These are phyloP conservation scores for Gallinago nigripennis DNA, from an alignment of 2,797 vertebrate species.

Conservation along the genomic window DNA sequence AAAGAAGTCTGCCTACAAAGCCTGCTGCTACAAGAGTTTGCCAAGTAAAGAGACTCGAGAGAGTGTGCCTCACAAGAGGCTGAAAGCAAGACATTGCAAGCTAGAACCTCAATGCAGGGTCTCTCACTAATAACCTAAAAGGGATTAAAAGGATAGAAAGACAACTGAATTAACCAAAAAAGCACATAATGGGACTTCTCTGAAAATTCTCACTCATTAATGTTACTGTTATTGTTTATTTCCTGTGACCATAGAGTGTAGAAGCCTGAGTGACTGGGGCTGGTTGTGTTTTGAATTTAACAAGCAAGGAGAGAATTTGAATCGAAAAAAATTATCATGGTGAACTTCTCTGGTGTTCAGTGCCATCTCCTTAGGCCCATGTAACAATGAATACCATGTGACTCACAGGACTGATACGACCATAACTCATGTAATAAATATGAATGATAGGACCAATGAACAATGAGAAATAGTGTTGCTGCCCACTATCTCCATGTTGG, in stretches of 20 bases:
- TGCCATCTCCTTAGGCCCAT: background rate
- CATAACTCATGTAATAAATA: background rate
- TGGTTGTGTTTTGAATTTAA: background rate
- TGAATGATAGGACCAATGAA: background rate
- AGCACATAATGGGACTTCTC: background rate
- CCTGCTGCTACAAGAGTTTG: conserved; percentile 65
- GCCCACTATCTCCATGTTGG: background rate
- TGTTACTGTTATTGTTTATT: background rate
- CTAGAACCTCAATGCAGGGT: conserved; percentile 6
- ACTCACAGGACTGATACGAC: background rate
- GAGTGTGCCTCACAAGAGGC: conserved; percentile 18
- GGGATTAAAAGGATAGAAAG: background rate
- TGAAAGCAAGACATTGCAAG: conserved; percentile 28
- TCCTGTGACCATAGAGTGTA: background rate
- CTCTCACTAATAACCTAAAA: background rate
- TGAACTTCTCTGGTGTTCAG: background rate
- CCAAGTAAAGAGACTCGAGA: conserved; percentile 39
- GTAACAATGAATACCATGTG: background rate
- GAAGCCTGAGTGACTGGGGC: background rate
- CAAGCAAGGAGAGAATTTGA: background rate
- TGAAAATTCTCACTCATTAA: background rate
- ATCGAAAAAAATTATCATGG: background rate
- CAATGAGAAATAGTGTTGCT: background rate
- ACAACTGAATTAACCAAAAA: background rate
- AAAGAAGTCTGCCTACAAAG: conserved; percentile 69